A percentile compares a stretch with the other conserved stretches of the same genome.
Conservation (phyloP, 2,888 invertebrate species). For the Pristionchus maxplancki region DNA sequence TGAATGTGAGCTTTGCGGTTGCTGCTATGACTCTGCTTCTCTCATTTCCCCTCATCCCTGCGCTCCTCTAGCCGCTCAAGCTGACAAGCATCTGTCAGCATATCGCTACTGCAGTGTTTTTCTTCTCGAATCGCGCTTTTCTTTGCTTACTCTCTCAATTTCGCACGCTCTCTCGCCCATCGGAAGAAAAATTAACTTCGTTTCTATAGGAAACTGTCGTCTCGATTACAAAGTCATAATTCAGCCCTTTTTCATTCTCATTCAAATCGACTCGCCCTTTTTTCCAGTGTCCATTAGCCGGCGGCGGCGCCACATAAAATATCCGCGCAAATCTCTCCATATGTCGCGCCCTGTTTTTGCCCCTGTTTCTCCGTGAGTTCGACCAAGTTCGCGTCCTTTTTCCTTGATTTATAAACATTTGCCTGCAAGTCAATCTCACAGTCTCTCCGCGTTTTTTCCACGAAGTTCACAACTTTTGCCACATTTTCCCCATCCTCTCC, state of each 20-base stretch:
- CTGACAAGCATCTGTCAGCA: not conserved
- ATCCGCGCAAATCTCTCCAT: slow-evolving; percentile 1
- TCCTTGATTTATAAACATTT: no score
- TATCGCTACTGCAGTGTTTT: not conserved
- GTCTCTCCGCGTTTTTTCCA: not conserved
- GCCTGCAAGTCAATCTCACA: no score
- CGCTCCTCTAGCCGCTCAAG: not conserved
- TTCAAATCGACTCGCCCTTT: not conserved
- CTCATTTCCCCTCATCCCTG: not conserved
- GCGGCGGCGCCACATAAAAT: slow-evolving; percentile 40
- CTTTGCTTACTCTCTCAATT: no score
- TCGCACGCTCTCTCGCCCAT: no score
- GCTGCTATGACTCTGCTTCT: not conserved
- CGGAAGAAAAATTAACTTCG: not conserved
- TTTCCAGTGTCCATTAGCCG: not conserved
- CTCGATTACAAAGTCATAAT: not conserved
- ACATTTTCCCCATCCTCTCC: not conserved
- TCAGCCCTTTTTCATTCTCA: not conserved
- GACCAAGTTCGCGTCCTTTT: not conserved
- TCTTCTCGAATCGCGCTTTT: no score
- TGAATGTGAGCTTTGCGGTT: not conserved
- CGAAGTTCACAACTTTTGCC: not conserved
- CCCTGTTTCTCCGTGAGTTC: not conserved
- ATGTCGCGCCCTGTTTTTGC: not conserved
- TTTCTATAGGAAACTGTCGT: not conserved